Base-by-base conservation (phyloP, 2,797 vertebrate genomes). In the Myotis pilosus region DNA sequence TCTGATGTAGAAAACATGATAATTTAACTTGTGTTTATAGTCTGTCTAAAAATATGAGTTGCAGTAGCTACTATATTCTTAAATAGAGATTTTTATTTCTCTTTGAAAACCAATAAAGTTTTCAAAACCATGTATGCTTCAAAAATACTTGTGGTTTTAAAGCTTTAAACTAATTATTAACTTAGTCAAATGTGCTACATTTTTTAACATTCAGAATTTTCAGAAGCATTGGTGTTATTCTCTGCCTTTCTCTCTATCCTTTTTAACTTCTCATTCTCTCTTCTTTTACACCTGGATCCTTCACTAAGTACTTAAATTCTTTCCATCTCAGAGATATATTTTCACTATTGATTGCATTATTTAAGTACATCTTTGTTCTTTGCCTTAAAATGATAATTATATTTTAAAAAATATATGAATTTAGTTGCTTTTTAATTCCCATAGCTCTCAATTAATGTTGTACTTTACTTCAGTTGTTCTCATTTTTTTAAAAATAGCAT, bases 71-170 rank as follows among this genome's bases (percentile, higher is more conserved):
- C 9, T 78, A 6, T 10, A 72, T 78, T 89, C 11, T 49, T 78
- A 4, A 80, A 33, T 55, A 94, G 28, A 80, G 9, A 8, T 30
- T 33, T 85, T n/a, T 4, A 55, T 69, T 87, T 2, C 6, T 49
- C 30, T 79, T 64, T 71, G 28, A 79, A 86, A 96, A 95, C 69
- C 33, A 92, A 13, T 33, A 30, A 30, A 13, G 7, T 74, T 92
- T 91, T 95, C 7, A 49, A 95, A 92, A 80, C 1, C 11, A 79
- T 30, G 1, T 84, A 20, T 60, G 17, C 47, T 68, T 76, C 22
- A 95, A 84, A 96, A 84, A 79, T 15, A 22, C 6, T 12, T 81
- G 9, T 71, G 47, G 6, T 25, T 94, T 96, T 95, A 89, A 85
- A 91, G 23, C 22, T 84, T 94, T 86, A 87, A 75, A 90, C 30